Conservation (phyloP, 2,888 invertebrate species). For the Megalurothrips usitatus region DNA sequence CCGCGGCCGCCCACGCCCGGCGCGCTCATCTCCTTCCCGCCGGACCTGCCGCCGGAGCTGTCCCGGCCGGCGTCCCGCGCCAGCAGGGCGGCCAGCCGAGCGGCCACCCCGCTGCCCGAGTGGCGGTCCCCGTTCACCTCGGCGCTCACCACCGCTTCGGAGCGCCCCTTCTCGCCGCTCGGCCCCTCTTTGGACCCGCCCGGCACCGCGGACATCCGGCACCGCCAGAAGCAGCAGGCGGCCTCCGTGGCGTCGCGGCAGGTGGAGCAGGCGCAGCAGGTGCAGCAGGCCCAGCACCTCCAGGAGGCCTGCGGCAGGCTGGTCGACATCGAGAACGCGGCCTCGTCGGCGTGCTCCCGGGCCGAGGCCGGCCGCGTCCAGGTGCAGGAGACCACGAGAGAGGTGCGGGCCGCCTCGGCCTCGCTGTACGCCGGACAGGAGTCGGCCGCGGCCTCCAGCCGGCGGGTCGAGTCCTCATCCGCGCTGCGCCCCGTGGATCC, state of each 20-base stretch:
- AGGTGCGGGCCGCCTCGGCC: background rate
- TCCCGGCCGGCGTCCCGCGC: conserved; percentile 35
- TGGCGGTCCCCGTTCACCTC: conserved; percentile 43
- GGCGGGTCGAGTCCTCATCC: background rate
- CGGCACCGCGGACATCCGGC: conserved; percentile 10
- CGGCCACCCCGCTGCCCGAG: conserved; percentile 36
- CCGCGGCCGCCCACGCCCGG: conserved; percentile 37
- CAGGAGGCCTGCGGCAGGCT: background rate
- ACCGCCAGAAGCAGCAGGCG: conserved; percentile 34
- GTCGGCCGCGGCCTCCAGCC: background rate
- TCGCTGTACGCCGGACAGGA: background rate
- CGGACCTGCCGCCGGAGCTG: conserved; percentile 38
- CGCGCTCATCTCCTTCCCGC: conserved; percentile 40
- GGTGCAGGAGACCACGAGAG: background rate
- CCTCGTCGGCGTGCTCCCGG: background rate
- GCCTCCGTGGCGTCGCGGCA: conserved; percentile 39
- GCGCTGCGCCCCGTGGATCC: background rate
- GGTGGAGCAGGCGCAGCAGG: background rate
- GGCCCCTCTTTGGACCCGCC: conserved; percentile 43
- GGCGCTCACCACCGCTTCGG: conserved; percentile 61
- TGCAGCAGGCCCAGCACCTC: background rate
- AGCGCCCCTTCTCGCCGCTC: conserved; percentile 57
- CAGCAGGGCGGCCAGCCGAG: conserved; percentile 14
- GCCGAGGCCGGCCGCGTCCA: background rate
- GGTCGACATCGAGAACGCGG: background rate